Evolutionary conservation across 2,797 vertebrate species (phyloP).

Genomic region (Hoplostethus mediterraneus): DNA sequence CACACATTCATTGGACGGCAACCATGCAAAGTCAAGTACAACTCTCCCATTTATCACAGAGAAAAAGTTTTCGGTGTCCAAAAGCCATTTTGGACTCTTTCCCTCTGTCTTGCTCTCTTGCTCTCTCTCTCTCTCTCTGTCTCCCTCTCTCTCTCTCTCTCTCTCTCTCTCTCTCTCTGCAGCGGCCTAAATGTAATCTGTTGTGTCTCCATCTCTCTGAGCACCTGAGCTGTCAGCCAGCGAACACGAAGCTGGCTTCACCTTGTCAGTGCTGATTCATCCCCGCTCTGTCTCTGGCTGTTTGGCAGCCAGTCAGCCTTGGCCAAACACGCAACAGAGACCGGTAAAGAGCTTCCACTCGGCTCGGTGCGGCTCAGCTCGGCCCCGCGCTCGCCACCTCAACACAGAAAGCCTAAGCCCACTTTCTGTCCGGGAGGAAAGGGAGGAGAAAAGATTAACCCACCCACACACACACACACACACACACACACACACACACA

Average conservation of each 20-base stretch:
- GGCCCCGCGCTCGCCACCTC: slow-evolving; percentile 28
- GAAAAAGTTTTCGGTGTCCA: slow-evolving; percentile 48
- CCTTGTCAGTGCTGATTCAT: slow-evolving; percentile 80
- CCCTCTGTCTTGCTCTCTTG: neutral
- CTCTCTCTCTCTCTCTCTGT: slow-evolving; percentile 2
- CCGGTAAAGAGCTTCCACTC: slow-evolving; percentile 62
- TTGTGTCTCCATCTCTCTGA: slow-evolving; percentile 79
- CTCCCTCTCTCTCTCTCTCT: neutral
- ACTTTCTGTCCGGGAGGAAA: slow-evolving; percentile 40
- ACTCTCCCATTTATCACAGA: slow-evolving; percentile 44
- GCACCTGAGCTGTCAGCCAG: slow-evolving; percentile 77
- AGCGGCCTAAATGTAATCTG: slow-evolving; percentile 75
- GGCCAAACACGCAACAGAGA: slow-evolving; percentile 68
- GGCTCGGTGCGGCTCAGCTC: slow-evolving; percentile 39
- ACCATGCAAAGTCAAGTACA: slow-evolving; percentile 1
- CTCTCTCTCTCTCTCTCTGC: slow-evolving; percentile 27
- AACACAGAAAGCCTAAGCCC: slow-evolving; percentile 44
- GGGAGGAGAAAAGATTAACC: slow-evolving; percentile 47
- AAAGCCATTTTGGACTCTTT: slow-evolving; percentile 45
- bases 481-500: slow-evolving; percentile 20
- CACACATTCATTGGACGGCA: neutral
- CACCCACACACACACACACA: slow-evolving; percentile 18
- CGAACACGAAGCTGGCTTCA: slow-evolving; percentile 70
- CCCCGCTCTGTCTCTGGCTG: slow-evolving; percentile 73
- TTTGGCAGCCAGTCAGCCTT: slow-evolving; percentile 78